Conservation (phyloP, 92 coral and sea anemone species). For the Blastomussa wellsi region DNA sequence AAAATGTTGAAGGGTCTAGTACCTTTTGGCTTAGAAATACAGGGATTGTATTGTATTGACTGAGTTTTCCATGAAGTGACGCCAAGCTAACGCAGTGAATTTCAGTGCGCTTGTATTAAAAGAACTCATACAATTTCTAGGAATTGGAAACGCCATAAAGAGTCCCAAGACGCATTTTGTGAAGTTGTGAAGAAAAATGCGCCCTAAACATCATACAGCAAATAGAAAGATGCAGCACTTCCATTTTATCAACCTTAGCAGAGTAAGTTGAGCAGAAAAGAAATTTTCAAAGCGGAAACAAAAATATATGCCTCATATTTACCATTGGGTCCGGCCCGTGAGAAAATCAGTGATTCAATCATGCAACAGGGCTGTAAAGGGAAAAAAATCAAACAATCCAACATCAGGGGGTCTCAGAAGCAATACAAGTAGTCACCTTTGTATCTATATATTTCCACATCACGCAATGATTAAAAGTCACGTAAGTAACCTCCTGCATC, state of each 20-base stretch:
- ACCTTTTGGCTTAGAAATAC: background rate
- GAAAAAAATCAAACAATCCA: no score
- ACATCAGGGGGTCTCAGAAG: no score
- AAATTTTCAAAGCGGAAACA: background rate
- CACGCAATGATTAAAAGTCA: background rate
- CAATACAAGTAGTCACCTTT: background rate
- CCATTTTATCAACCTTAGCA: background rate
- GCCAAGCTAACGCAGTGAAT: background rate
- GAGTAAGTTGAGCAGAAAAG: background rate
- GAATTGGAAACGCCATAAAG: background rate
- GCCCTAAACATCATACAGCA: background rate
- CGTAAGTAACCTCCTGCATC: background rate
- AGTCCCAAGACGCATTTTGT: background rate
- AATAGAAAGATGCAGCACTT: background rate
- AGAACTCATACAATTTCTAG: background rate
- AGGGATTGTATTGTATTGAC: no score
- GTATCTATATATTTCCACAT: background rate
- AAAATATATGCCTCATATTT: background rate
- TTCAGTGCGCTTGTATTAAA: background rate
- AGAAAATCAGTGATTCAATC: slow-evolving; percentile 22
- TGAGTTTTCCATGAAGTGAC: no score
- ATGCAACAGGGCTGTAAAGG: slow-evolving; percentile 37
- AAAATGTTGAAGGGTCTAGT: background rate
- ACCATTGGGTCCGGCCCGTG: slow-evolving; percentile 33
- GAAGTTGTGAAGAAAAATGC: background rate